A percentile compares a stretch with the other conserved stretches of the same genome.
phyloP scores from a whole-genome alignment of 2,888 invertebrate genomes.

The Elgonia sp. region DNA sequence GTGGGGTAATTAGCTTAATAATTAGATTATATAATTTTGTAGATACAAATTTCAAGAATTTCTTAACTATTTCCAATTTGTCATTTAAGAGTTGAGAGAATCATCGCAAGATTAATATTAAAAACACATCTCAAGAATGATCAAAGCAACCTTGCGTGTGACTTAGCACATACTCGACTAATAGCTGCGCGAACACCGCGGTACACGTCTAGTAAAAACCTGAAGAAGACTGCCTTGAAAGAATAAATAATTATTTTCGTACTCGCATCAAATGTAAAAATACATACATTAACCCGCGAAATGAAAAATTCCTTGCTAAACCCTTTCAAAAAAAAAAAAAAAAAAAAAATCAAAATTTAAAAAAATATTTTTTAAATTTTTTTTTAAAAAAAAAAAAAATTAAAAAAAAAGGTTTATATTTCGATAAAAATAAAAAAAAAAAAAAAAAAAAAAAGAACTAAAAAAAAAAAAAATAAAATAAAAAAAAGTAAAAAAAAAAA shows the following conservation, averaged over 20 bases:
- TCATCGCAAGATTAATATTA: constrained; percentile 56
- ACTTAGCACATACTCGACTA: constrained; percentile 78
- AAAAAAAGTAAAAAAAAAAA: too few species aligned
- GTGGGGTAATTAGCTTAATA: neutral
- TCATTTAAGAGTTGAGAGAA: constrained; percentile 45
- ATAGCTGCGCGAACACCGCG: constrained; percentile 74
- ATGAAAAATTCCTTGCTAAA: neutral
- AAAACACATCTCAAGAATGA: constrained; percentile 64
- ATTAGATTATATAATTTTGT: neutral
- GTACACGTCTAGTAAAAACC: constrained; percentile 80
- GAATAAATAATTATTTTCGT: constrained; percentile 79
- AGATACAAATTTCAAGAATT: constrained; percentile 15
- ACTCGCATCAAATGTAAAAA: constrained; percentile 56
- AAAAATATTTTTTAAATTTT: too few species aligned
- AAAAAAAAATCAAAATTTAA: too few species aligned
- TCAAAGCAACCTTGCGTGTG: constrained; percentile 76
- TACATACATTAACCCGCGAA: constrained; percentile 64
- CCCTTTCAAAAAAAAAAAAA: too few species aligned
- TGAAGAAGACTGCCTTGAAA: constrained; percentile 83
- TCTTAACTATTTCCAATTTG: constrained; percentile 37
- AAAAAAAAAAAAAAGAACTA: too few species aligned
- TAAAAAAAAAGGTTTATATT: too few species aligned
- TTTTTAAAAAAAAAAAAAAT: too few species aligned
- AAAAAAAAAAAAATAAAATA: too few species aligned
- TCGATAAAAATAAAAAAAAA: too few species aligned